Evolutionary conservation across 2,113 vertebrate species (phyloP).

Genomic region (Eurystomus gularis): DNA sequence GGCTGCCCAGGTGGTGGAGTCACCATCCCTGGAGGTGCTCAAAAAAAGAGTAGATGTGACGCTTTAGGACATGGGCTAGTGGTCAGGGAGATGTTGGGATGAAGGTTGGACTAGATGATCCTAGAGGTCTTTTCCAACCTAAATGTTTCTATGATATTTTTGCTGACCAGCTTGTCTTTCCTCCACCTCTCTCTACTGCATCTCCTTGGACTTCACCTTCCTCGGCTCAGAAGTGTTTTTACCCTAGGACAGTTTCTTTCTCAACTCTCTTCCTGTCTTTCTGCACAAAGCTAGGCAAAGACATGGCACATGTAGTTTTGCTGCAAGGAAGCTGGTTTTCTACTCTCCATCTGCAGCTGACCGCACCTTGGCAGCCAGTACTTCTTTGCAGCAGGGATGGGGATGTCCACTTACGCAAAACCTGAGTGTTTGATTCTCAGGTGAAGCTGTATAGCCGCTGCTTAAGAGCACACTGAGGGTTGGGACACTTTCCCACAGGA

Average conservation of each 20-base stretch:
- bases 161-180: neutral
- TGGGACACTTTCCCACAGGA: fast-evolving
- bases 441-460: neutral
- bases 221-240: neutral
- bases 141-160: neutral
- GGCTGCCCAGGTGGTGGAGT: too few relatives aligned
- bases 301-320: neutral
- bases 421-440: neutral
- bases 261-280: neutral
- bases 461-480: neutral
- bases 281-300: neutral
- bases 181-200: neutral
- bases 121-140: too few relatives aligned
- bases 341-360: neutral
- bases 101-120: too few relatives aligned
- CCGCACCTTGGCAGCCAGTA: neutral
- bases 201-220: neutral
- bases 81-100: too few relatives aligned
- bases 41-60: too few relatives aligned
- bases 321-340: neutral
- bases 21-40: too few relatives aligned
- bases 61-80: too few relatives aligned
- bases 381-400: neutral
- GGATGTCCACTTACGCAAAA: neutral
- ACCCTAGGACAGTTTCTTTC: neutral